Base-by-base conservation (phyloP, 2,113 vertebrate genomes). In the Neopipo cinnamomea region DNA sequence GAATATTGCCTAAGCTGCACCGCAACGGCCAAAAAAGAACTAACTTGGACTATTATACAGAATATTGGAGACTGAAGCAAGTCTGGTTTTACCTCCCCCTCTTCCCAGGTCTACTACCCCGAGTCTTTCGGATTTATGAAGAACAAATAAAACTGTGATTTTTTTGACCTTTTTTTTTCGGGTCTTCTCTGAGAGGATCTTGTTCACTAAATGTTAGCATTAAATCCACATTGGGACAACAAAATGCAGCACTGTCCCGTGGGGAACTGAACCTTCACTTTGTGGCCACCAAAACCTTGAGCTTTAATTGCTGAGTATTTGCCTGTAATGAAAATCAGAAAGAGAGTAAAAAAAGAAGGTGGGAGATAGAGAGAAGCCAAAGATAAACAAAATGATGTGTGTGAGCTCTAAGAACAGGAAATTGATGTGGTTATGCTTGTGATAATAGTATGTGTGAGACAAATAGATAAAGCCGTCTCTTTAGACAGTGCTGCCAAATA, bases 381-480 rank as follows among this genome's bases (percentile, higher is more conserved):
- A 83, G 25, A 62, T 33, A 83, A 63, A 53, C 11, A n/a, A 17
- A 56, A 68, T 80, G 25, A 49, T 7, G 2, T 0, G 1, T 62
- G 10, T 50, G 25, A 70, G 28, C 24, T 73, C 46, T 63, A 55
- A 66, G 55, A 88, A 82, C 39, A 83, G 25, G 61, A 31, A 88
- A 79, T 0, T 31, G 8, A 53, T 73, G 35, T 46, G 28, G 33
- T 76, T 88, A 67, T 1, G 2, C 35, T 77, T 76, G 15, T 70
- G 28, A 33, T 73, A 73, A 52, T 49, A 30, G 17, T 49, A 47
- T 74, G 27, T 63, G 31, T 83, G 61, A 92, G 63, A 33, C 21
- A 93, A 76, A 88, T 11, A 93, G 55, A 74, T 66, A 80, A 83
- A 94, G 31, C 21, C 44, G 3, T 88, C 56, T 92, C 24, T 84